These are phyloP conservation scores for Gobionotothen gibberifrons DNA, from an alignment of 2,797 vertebrate species.

Conservation along the genomic window DNA sequence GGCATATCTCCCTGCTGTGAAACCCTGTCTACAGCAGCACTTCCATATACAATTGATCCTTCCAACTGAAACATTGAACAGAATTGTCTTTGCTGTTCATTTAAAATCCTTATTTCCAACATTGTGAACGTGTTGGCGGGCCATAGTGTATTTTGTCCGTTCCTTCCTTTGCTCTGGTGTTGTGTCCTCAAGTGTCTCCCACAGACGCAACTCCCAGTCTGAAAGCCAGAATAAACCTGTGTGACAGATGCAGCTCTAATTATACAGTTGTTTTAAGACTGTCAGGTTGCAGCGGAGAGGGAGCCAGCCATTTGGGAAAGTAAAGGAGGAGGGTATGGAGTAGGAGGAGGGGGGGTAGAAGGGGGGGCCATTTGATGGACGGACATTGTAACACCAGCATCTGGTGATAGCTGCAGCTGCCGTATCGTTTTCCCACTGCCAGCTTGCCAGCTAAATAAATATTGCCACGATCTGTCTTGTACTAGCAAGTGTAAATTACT, in stretches of 20 bases:
- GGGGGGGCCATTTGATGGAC: slow-evolving; percentile 81
- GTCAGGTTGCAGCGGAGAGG: slow-evolving; percentile 84
- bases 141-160: background rate
- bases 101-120: slow-evolving; percentile 5
- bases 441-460: slow-evolving; percentile 90
- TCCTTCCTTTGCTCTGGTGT: slow-evolving; percentile 28
- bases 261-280: slow-evolving; percentile 90
- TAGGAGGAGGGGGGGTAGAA: slow-evolving; percentile 39
- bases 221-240: slow-evolving; percentile 71
- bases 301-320: slow-evolving; percentile 80
- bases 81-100: background rate
- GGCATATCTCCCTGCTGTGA: slow-evolving; percentile 13
- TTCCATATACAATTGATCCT: slow-evolving; percentile 13
- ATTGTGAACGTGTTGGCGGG: background rate
- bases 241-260: slow-evolving; percentile 86
- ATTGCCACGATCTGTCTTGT: slow-evolving; percentile 89
- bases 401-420: slow-evolving; percentile 86
- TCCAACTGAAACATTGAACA: slow-evolving; percentile 10
- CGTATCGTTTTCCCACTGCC: slow-evolving; percentile 80
- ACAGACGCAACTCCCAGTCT: slow-evolving; percentile 52
- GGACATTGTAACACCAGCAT: slow-evolving; percentile 86
- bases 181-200: slow-evolving; percentile 51
- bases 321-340: slow-evolving; percentile 66
- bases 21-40: slow-evolving; percentile 4
- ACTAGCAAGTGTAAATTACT: slow-evolving; percentile 89